A percentile compares a stretch with the other conserved stretches of the same genome.
Conservation (phyloP, 2,113 vertebrate genomes). For the Gymnogyps californianus region DNA sequence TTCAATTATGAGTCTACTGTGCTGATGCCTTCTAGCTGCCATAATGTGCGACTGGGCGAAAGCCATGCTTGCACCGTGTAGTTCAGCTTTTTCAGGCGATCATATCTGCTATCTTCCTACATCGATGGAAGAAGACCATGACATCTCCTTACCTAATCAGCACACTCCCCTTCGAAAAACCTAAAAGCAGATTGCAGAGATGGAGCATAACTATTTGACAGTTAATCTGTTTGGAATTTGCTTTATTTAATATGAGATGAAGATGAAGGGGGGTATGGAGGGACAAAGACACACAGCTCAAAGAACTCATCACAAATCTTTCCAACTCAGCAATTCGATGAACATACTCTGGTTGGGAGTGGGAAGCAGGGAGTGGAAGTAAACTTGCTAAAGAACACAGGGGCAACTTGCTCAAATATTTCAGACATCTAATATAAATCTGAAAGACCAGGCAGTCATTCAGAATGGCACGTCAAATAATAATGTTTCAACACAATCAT, state of each 20-base stretch:
- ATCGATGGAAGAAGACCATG: conserved; percentile 38
- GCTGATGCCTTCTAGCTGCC: conserved; percentile 88
- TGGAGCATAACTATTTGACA: conserved; percentile 19
- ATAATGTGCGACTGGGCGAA: conserved; percentile 94
- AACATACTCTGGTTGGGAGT: not conserved
- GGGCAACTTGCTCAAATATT: not conserved
- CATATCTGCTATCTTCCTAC: conserved; percentile 58
- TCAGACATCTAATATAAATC: not conserved
- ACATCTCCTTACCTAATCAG: conserved; percentile 28
- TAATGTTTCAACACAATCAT: not conserved
- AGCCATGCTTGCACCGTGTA: conserved; percentile 80
- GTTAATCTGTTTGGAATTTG: conserved; percentile 14
- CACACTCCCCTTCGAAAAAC: conserved; percentile 30
- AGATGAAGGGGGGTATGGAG: not conserved
- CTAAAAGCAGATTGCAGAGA: conserved; percentile 60
- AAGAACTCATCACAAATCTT: conserved; percentile 38
- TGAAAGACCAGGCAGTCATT: not conserved
- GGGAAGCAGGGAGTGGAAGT: not conserved
- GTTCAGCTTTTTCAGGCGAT: conserved; percentile 45
- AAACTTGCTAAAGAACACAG: not conserved
- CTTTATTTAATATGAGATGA: conserved; percentile 35
- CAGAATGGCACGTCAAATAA: not conserved
- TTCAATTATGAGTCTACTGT: conserved; percentile 82
- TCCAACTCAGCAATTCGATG: conserved; percentile 56
- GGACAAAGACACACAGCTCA: not conserved